Percentiles rank a stretch among this genome's conserved stretches.
phyloP scores from a whole-genome alignment of 2,113 vertebrate genomes.

The Plecotus auritus region DNA sequence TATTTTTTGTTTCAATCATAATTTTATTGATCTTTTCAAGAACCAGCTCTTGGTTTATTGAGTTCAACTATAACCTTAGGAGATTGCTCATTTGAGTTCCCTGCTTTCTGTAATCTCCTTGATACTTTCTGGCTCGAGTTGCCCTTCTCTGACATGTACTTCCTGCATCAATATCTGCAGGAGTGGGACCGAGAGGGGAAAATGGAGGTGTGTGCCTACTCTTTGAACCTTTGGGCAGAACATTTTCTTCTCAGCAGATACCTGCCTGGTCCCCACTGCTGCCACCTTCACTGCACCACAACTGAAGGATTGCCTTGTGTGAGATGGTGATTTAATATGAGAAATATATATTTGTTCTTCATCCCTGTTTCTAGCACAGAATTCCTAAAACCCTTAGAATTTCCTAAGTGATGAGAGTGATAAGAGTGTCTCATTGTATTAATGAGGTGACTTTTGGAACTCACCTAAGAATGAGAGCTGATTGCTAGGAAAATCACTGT shows the following conservation, averaged over 20 bases:
- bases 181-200: background rate
- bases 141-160: background rate
- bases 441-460: background rate
- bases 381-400: background rate
- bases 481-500: background rate
- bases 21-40: background rate
- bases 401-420: background rate
- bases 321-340: background rate
- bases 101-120: background rate
- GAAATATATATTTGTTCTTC: background rate
- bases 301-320: background rate
- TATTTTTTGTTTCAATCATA: background rate
- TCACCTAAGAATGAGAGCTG: background rate
- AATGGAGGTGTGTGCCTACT: background rate
- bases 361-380: background rate
- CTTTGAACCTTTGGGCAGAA: background rate
- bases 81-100: background rate
- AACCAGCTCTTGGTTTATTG: background rate
- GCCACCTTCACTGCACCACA: background rate
- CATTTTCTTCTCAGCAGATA: background rate
- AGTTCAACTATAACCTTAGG: background rate
- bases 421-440: background rate
- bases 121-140: background rate
- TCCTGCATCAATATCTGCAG: background rate
- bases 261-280: background rate